A percentile compares a stretch with the other conserved stretches of the same genome.
These are phyloP conservation scores for Julus scanicus DNA, from an alignment of 2,888 invertebrate genomes.

Conservation along the genomic window DNA sequence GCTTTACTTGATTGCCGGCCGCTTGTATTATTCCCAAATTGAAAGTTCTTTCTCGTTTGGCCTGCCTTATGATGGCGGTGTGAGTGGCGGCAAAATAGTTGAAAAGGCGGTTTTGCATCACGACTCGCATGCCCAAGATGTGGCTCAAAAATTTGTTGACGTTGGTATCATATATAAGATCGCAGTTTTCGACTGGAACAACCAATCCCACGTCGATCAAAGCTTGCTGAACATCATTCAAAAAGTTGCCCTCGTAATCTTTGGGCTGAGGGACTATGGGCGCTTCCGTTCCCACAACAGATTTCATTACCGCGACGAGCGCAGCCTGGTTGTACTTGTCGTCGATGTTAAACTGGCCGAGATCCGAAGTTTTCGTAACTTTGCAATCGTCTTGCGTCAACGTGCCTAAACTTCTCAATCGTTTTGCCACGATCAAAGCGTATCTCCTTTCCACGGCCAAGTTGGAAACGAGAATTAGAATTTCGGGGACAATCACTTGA, in stretches of 20 bases:
- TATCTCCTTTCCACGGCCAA: slow-evolving; percentile 97
- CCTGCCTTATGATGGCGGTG: slow-evolving; percentile 89
- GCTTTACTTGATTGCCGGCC: slow-evolving; percentile 89
- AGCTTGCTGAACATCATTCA: slow-evolving; percentile 91
- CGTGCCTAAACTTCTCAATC: slow-evolving; percentile 92
- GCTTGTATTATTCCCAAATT: slow-evolving; percentile 90
- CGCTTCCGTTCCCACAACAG: slow-evolving; percentile 88
- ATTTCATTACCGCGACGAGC: slow-evolving; percentile 93
- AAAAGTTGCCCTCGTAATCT: slow-evolving; percentile 93
- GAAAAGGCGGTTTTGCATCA: slow-evolving; percentile 95
- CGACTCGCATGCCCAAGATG: slow-evolving; percentile 97
- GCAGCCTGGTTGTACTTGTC: slow-evolving; percentile 97
- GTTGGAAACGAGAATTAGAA: slow-evolving; percentile 98
- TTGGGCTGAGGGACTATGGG: slow-evolving; percentile 86
- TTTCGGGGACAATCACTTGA: slow-evolving; percentile 98
- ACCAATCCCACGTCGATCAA: slow-evolving; percentile 95
- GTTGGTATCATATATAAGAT: slow-evolving; percentile 85
- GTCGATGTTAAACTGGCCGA: slow-evolving; percentile 98
- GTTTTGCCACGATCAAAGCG: slow-evolving; percentile 95
- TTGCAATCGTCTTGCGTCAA: slow-evolving; percentile 98
- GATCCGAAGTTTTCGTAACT: slow-evolving; percentile 96
- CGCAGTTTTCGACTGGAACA: slow-evolving; percentile 79
- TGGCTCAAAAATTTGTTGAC: slow-evolving; percentile 98
- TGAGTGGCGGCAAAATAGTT: slow-evolving; percentile 98
- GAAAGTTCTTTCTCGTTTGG: slow-evolving; percentile 93